Conservation (phyloP, 1,140 invertebrate genomes). For the Laodelphax striatellus region DNA sequence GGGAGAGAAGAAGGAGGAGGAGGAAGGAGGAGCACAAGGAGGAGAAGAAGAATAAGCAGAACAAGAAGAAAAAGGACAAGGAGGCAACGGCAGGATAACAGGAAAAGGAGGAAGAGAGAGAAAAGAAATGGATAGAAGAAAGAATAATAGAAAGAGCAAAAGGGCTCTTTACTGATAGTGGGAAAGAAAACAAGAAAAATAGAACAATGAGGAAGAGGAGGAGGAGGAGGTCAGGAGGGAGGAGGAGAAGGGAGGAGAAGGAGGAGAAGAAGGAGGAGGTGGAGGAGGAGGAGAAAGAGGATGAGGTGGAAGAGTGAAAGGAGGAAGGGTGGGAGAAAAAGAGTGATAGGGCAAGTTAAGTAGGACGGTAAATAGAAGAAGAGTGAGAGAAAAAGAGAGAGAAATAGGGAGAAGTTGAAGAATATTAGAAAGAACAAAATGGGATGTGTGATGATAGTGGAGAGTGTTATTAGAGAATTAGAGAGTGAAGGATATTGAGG, state of each 20-base stretch:
- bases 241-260: too few relatives aligned
- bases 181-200: slow-evolving; percentile 36
- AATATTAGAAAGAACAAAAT: too few relatives aligned
- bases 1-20: neutral
- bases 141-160: slow-evolving; percentile 39
- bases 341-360: neutral
- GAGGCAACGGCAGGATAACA: slow-evolving; percentile 27
- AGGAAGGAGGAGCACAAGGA: slow-evolving; percentile 36
- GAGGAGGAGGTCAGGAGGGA: too few relatives aligned
- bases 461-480: neutral
- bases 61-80: slow-evolving; percentile 35
- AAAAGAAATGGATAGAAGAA: slow-evolving; percentile 36
- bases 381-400: neutral
- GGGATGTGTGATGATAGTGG: neutral
- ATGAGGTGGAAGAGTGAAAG: slow-evolving; percentile 32
- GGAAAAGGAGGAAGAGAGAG: slow-evolving; percentile 22
- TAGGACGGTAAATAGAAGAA: neutral
- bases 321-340: slow-evolving; percentile 28
- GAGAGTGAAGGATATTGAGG: neutral
- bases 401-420: too few relatives aligned
- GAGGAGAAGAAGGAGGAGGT: too few relatives aligned
- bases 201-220: slow-evolving; percentile 25
- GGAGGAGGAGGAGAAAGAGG: too few relatives aligned
- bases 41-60: slow-evolving; percentile 38
- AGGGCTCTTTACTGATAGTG: too few relatives aligned